Conservation (phyloP, 2,797 vertebrate genomes). For the Helarctos malayanus region DNA sequence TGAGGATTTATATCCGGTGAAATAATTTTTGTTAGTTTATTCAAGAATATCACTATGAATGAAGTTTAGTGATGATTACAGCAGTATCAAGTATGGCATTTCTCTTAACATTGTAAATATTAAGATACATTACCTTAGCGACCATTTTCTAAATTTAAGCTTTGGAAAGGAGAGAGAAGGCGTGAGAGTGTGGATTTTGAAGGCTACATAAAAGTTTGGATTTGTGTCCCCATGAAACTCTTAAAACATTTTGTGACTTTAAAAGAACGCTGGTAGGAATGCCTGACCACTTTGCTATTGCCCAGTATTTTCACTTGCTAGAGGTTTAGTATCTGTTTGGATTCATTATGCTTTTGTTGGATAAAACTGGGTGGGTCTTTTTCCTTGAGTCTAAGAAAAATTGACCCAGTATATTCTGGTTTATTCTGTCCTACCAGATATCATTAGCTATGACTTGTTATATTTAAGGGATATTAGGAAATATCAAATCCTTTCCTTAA, state of each 20-base stretch:
- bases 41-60: conserved; percentile 61
- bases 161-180: conserved; percentile 53
- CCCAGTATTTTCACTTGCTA: conserved; percentile 61
- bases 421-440: conserved; percentile 62
- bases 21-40: conserved; percentile 77
- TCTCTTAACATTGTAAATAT: conserved; percentile 63
- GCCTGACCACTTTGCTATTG: conserved; percentile 24
- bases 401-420: conserved; percentile 59
- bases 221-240: conserved; percentile 65
- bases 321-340: conserved; percentile 57
- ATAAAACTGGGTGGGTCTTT: conserved; percentile 55
- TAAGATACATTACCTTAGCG: conserved; percentile 1
- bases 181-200: conserved; percentile 82
- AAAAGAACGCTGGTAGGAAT: conserved; percentile 67
- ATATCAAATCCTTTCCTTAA: conserved; percentile 79
- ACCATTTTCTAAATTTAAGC: conserved; percentile 49
- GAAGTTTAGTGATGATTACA: conserved; percentile 49
- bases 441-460: conserved; percentile 70
- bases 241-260: conserved; percentile 74
- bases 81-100: conserved; percentile 53
- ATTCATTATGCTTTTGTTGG: conserved; percentile 69
- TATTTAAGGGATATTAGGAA: conserved; percentile 82
- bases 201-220: conserved; percentile 78
- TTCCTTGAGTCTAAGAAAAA: conserved; percentile 75
- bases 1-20: conserved; percentile 61